Percentiles rank a stretch among this genome's conserved stretches.
These are phyloP conservation scores for Chloebia gouldiae DNA, from an alignment of 2,113 vertebrate species.

Conservation along the genomic window DNA sequence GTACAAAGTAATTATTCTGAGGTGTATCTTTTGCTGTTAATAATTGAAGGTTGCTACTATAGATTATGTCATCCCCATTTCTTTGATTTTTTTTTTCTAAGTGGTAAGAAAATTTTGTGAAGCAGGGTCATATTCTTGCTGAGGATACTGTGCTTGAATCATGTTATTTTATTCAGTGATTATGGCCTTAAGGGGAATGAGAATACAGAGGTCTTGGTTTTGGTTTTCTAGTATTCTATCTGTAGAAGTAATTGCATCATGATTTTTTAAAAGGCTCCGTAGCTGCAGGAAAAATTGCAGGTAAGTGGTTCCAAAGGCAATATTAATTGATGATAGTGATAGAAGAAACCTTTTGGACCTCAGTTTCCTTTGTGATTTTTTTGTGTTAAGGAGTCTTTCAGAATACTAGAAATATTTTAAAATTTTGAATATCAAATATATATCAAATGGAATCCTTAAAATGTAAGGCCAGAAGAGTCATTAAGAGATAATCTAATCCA, in stretches of 20 bases:
- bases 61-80: not conserved
- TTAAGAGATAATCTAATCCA: not conserved
- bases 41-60: not conserved
- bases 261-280: not conserved
- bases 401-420: not conserved
- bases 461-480: not conserved
- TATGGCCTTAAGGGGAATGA: not conserved
- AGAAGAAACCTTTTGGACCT: not conserved
- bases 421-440: not conserved
- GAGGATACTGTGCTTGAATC: not conserved
- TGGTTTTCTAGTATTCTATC: not conserved
- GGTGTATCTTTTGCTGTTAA: not conserved
- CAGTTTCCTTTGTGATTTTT: not conserved
- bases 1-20: not conserved
- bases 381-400: not conserved
- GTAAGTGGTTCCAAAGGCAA: not conserved
- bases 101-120: not conserved
- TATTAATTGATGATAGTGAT: not conserved
- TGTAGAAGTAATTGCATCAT: not conserved
- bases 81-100: not conserved
- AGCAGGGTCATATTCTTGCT: not conserved
- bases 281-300: not conserved
- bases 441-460: not conserved
- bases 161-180: not conserved
- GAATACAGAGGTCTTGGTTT: not conserved